These are phyloP conservation scores for Condylura cristata DNA, from an alignment of 2,113 vertebrate genomes.

Conservation along the genomic window DNA sequence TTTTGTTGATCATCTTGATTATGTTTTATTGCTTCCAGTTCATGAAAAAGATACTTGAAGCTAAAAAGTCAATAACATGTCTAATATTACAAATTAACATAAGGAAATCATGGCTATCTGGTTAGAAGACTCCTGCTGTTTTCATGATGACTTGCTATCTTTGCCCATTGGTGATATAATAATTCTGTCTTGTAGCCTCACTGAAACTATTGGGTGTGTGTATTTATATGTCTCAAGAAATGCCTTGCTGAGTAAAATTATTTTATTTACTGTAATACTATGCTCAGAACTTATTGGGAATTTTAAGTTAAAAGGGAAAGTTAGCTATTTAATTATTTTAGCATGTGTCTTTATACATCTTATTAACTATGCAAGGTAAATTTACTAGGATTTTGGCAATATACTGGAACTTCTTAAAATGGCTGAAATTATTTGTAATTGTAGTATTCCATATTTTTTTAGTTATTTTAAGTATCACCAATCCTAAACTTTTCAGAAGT, in stretches of 20 bases:
- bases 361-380: not conserved
- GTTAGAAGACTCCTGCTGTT: not conserved
- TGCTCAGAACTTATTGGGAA: not conserved
- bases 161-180: not conserved
- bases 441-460: not conserved
- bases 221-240: conserved; percentile 12
- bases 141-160: not conserved
- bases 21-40: not conserved
- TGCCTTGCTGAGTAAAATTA: not conserved
- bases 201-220: not conserved
- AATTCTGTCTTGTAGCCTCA: not conserved
- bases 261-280: not conserved
- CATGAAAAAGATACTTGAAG: not conserved
- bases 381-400: not conserved
- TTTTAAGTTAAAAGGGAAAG: not conserved
- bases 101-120: not conserved
- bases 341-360: conserved; percentile 5
- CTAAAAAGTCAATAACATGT: not conserved
- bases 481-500: not conserved
- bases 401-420: not conserved
- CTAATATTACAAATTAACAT: not conserved
- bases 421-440: not conserved
- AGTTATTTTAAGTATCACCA: not conserved
- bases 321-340: conserved; percentile 17
- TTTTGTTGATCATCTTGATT: not conserved